Evolutionary conservation across 2,797 vertebrate genomes (phyloP), one percentile per base, ranked within the genome.

Genomic region (Kryptopterus vitreolus): DNA sequence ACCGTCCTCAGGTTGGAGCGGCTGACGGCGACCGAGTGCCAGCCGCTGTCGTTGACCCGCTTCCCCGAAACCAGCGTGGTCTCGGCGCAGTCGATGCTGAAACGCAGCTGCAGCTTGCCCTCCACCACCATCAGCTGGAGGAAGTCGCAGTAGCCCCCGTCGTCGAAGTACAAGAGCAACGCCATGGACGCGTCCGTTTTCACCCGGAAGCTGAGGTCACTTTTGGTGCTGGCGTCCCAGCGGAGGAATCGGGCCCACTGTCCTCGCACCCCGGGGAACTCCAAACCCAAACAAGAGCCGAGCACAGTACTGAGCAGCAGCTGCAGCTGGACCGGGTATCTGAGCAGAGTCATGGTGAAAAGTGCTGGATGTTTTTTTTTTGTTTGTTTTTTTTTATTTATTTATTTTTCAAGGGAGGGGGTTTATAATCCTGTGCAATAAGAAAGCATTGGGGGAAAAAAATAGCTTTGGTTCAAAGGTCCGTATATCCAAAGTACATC

Each of bases 211-310:
- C 96, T 99, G 88, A 99, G 96, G 88, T 99, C 96, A 1, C 96
- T 95, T 74, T 95, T 95, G 0, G 95, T 96, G 92, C 97, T 97
- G 87, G 97, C 97, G n/a, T 99, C 98, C 98, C 98, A 99, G 90
- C 98, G 96, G 86, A 98, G 94, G 92, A 96, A 99, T 88, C 98
- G 97, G 75, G 96, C 96, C 98, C 97, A 99, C 89, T 98, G 97
- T 86, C 96, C 97, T 26, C 95, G 94, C 48, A 94, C 91, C 70
- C 98, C 98, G 87, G 95, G 91, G 88, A 99, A 99, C 81, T 99
- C 96, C 68, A 99, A 90, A 87, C 96, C 96, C 90, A 96, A 89
- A 92, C 95, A 97, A 65, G 94, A 88, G 79, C 94, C 94, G 83
- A 96, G 86, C 81, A 95, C 89, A 77, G 95, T 94, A 87, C 95